phyloP scores from a whole-genome alignment of 2,797 vertebrate species.

The Dipus sagitta region DNA sequence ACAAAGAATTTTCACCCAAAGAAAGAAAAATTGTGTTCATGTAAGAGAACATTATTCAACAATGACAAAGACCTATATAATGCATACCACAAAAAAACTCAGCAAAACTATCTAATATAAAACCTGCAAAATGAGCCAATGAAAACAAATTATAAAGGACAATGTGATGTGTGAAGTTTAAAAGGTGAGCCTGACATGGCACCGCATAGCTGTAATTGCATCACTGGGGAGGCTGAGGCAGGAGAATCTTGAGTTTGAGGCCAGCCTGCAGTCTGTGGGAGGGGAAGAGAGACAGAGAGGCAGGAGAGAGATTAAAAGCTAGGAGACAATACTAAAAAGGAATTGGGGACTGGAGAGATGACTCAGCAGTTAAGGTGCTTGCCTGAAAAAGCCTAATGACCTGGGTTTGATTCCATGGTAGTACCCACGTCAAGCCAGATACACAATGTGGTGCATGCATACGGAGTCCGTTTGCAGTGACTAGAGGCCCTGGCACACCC shows the following conservation, averaged over 20 bases:
- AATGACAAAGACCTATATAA: conserved; percentile 34
- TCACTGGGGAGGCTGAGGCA: not conserved
- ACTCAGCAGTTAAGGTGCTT: too few relatives aligned
- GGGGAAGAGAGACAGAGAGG: not conserved
- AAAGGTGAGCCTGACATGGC: not conserved
- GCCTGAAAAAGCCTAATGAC: too few relatives aligned
- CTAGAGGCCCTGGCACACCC: too few relatives aligned
- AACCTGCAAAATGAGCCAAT: not conserved
- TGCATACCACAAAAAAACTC: not conserved
- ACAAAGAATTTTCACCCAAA: not conserved
- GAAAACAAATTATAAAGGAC: not conserved
- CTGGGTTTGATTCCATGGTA: too few relatives aligned
- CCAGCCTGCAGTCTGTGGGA: not conserved
- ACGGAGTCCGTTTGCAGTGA: too few relatives aligned
- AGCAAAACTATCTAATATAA: not conserved
- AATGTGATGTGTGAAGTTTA: not conserved
- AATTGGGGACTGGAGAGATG: not conserved
- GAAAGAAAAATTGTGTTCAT: not conserved
- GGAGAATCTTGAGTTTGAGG: not conserved
- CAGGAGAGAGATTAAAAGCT: not conserved
- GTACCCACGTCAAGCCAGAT: too few relatives aligned
- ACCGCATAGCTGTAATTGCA: too few relatives aligned
- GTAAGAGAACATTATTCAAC: not conserved
- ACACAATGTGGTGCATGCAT: too few relatives aligned
- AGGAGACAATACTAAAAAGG: not conserved